Percentiles rank a stretch among this genome's conserved stretches.
Conservation (phyloP, 2,113 vertebrate genomes). For the Odontophorus gujanensis region DNA sequence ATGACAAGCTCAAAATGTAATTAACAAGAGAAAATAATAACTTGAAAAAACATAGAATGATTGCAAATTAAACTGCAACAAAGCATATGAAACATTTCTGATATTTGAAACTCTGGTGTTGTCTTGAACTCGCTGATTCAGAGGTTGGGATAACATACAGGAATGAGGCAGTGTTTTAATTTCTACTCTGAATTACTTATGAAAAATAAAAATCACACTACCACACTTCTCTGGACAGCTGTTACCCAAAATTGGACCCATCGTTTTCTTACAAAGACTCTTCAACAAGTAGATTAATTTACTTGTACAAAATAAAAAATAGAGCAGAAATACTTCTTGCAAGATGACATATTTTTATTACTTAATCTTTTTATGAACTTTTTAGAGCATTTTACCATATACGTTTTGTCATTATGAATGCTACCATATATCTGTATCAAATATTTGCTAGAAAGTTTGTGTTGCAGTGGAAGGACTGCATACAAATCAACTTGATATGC, state of each 20-base stretch:
- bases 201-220: background rate
- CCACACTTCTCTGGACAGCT: background rate
- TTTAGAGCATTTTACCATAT: background rate
- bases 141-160: accelerated
- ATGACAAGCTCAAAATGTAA: background rate
- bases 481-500: background rate
- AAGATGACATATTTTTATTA: background rate
- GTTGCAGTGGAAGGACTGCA: background rate
- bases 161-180: background rate
- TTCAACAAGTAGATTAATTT: background rate
- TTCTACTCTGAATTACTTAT: background rate
- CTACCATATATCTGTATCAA: background rate
- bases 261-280: background rate
- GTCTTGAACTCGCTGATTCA: background rate
- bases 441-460: background rate
- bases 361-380: background rate
- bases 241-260: accelerated
- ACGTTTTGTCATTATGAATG: background rate
- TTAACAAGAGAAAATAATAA: background rate
- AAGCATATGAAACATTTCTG: background rate
- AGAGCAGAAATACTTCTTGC: accelerated
- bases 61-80: background rate
- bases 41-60: accelerated
- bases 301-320: accelerated
- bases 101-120: background rate